These are phyloP conservation scores for Steromphala cineraria DNA, from an alignment of 2,888 invertebrate genomes.

Conservation along the genomic window DNA sequence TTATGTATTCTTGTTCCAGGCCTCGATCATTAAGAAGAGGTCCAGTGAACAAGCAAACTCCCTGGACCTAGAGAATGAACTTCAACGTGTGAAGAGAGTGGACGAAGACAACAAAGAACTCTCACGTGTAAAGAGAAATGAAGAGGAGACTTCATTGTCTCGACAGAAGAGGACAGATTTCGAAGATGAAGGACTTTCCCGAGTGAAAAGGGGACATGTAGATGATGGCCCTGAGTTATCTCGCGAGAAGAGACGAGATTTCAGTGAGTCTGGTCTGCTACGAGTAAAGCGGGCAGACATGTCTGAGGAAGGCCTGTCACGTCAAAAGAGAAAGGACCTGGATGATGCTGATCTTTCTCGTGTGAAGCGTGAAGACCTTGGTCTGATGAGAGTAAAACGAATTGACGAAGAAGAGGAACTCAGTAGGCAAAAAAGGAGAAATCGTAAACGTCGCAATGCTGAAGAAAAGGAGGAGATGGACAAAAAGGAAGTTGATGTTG, in stretches of 20 bases:
- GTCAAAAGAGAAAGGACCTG: background rate
- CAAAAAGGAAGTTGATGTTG: background rate
- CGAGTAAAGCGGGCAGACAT: background rate
- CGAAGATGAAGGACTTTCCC: background rate
- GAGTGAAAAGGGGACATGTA: background rate
- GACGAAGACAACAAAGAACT: background rate
- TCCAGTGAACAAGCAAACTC: background rate
- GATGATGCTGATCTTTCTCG: background rate
- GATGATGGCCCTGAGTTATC: background rate
- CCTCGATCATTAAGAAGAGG: background rate
- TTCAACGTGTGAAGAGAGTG: background rate
- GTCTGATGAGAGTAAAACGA: background rate
- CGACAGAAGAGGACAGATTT: background rate
- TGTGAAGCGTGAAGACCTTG: background rate
- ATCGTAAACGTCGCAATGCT: background rate
- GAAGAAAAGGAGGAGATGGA: background rate
- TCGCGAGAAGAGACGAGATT: background rate
- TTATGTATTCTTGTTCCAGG: background rate
- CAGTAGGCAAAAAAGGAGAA: background rate
- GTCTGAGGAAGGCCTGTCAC: background rate
- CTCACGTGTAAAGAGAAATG: background rate
- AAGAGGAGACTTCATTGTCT: background rate
- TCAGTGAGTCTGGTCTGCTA: background rate
- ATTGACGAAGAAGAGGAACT: background rate
- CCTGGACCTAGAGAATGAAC: background rate